Conservation (phyloP, 2,888 invertebrate genomes). For the Drosophila fulvimacula region DNA sequence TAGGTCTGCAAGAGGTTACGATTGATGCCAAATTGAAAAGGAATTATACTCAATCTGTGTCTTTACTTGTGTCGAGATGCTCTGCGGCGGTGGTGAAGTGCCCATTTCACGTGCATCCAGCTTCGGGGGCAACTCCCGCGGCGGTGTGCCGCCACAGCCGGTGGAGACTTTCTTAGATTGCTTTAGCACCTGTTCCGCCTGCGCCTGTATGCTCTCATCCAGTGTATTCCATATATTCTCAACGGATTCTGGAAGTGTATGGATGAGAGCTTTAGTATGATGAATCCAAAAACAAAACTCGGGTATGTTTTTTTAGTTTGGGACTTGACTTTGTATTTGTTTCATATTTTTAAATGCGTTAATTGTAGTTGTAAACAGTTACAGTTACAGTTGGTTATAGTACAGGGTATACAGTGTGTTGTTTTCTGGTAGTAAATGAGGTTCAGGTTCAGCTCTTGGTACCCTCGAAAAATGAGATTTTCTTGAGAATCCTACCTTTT, state of each 20-base stretch:
- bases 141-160: constrained; percentile 88
- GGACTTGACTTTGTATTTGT: constrained; percentile 68
- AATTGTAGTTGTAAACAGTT: constrained; percentile 60
- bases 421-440: constrained; percentile 2
- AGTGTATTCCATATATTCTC: constrained; percentile 84
- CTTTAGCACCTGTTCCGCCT: constrained; percentile 77
- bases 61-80: constrained; percentile 92
- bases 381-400: constrained; percentile 45
- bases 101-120: constrained; percentile 87
- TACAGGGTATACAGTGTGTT: constrained; percentile 47
- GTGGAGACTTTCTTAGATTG: constrained; percentile 85
- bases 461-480: constrained; percentile 91
- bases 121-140: constrained; percentile 84
- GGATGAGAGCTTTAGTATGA: constrained; percentile 52
- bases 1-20: constrained; percentile 85
- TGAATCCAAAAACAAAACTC: constrained; percentile 59
- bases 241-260: constrained; percentile 75
- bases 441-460: constrained; percentile 86
- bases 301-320: constrained; percentile 52
- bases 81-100: constrained; percentile 94
- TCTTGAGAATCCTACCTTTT: constrained; percentile 89
- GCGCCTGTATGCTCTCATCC: constrained; percentile 84
- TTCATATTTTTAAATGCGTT: constrained; percentile 71
- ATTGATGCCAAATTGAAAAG: background rate
- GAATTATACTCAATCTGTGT: background rate